Percentiles rank a stretch among this genome's conserved stretches.
Conservation (phyloP, 2,888 invertebrate genomes). For the Melipona beecheii region DNA sequence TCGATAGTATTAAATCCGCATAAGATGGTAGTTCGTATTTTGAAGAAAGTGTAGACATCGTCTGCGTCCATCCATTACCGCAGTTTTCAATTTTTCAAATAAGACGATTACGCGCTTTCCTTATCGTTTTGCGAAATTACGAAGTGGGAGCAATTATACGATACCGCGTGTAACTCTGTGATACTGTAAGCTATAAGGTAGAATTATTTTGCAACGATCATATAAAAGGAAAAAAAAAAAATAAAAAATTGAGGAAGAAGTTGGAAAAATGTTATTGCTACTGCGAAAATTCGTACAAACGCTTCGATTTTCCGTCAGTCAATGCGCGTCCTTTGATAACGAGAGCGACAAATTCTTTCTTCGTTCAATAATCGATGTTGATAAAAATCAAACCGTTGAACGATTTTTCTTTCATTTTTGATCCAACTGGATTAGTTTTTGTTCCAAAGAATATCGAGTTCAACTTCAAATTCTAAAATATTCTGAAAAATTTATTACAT, state of each 20-base stretch:
- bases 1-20: constrained; percentile 48
- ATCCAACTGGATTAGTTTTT: constrained; percentile 20
- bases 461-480: not conserved
- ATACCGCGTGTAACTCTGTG: constrained; percentile 83
- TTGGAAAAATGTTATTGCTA: constrained; percentile 35
- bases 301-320: constrained; percentile 57
- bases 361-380: not conserved
- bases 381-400: not conserved
- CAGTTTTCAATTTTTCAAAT: constrained; percentile 24
- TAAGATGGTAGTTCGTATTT: constrained; percentile 8
- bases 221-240: constrained; percentile 42
- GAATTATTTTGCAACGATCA: constrained; percentile 81
- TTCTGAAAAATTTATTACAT: not conserved
- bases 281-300: constrained; percentile 56
- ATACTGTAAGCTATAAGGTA: constrained; percentile 83
- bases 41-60: constrained; percentile 28
- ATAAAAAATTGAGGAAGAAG: constrained; percentile 11
- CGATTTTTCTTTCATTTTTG: constrained; percentile 18
- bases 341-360: constrained; percentile 25
- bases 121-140: constrained; percentile 66
- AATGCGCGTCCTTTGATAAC: constrained; percentile 29
- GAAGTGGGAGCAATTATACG: constrained; percentile 76
- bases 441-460: not conserved
- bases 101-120: constrained; percentile 47
- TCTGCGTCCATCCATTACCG: constrained; percentile 45